phyloP scores from a whole-genome alignment of 2,888 invertebrate genomes.

The Gastrophysa polygoni region DNA sequence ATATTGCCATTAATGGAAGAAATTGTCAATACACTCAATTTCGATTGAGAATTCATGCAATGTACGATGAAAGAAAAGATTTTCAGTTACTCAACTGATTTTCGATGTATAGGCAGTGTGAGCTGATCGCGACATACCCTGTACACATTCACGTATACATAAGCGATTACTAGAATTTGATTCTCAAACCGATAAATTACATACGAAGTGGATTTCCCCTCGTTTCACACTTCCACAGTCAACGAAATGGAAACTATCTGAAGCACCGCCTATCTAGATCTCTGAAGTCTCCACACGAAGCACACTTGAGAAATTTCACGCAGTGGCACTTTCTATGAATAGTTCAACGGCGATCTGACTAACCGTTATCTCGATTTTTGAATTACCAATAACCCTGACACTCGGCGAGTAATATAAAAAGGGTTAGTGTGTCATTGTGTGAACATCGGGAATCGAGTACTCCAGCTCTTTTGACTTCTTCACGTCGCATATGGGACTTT shows the following conservation, averaged over 20 bases:
- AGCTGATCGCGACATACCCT: too few relatives aligned
- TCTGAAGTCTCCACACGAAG: constrained; percentile 53
- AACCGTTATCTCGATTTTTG: constrained; percentile 11
- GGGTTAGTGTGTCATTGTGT: neutral
- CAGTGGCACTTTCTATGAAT: constrained; percentile 47
- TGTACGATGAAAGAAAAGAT: too few relatives aligned
- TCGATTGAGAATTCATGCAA: too few relatives aligned
- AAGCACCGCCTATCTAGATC: constrained; percentile 52
- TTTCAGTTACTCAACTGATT: too few relatives aligned
- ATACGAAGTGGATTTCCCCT: neutral
- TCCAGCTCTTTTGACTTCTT: neutral
- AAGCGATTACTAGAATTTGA: too few relatives aligned
- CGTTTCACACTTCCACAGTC: constrained; percentile 15
- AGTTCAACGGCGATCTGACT: constrained; percentile 13
- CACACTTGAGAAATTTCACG: constrained; percentile 50
- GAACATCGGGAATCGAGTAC: neutral
- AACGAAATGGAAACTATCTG: constrained; percentile 25
- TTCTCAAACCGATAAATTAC: too few relatives aligned
- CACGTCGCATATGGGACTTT: neutral
- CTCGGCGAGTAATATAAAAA: neutral
- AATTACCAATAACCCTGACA: constrained; percentile 5
- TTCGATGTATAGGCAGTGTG: too few relatives aligned
- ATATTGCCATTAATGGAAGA: too few relatives aligned
- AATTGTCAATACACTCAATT: too few relatives aligned
- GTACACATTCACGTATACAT: too few relatives aligned